Conservation (phyloP, 64 coral and sea anemone genomes). For the Dendrophyllia cribrosa region DNA sequence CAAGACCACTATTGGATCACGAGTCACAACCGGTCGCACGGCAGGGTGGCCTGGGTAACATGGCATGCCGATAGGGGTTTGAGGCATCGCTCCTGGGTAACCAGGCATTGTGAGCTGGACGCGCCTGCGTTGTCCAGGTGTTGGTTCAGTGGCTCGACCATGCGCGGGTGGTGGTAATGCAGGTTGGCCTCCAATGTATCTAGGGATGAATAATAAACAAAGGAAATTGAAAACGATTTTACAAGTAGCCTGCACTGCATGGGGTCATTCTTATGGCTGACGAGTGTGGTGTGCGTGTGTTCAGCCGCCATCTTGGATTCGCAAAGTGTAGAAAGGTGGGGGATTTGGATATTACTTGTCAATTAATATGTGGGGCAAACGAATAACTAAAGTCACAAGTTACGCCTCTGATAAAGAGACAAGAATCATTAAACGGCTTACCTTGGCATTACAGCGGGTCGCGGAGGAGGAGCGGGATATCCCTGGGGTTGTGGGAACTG, state of each 20-base stretch:
- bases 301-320: too few species aligned
- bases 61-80: conserved; percentile 63
- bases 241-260: too few species aligned
- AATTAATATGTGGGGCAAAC: too few species aligned
- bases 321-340: too few species aligned
- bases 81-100: conserved; percentile 56
- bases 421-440: neutral
- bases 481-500: neutral
- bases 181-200: conserved; percentile 74
- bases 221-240: neutral
- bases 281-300: too few species aligned
- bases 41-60: conserved; percentile 83
- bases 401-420: neutral
- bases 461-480: neutral
- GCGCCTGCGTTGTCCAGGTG: conserved; percentile 85
- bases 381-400: too few species aligned
- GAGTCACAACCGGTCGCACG: conserved; percentile 86
- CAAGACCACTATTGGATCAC: conserved; percentile 95
- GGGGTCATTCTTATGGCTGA: too few species aligned
- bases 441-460: conserved; percentile 30
- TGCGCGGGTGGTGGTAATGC: conserved; percentile 92
- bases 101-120: conserved; percentile 57
- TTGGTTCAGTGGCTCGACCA: conserved; percentile 93
- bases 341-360: too few species aligned
- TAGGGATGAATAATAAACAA: neutral